Base-by-base conservation (phyloP, 2,113 vertebrate genomes). In the Eretmochelys imbricata region DNA sequence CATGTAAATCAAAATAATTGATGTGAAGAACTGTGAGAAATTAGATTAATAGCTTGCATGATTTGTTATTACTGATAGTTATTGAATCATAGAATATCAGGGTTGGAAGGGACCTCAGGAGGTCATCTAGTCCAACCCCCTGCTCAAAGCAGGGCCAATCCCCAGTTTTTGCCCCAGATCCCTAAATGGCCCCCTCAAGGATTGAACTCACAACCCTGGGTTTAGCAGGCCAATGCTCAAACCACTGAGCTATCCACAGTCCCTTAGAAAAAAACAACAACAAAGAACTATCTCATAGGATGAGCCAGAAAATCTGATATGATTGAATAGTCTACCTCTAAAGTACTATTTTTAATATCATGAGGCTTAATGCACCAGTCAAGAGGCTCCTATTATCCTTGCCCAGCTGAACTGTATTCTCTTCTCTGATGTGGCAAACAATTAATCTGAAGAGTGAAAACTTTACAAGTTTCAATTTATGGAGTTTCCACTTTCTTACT, bases 61-160 rank as follows among this genome's bases (percentile, higher is more conserved):
- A 82, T 89, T 88, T 93, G 6, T 89, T 96, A 93, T 91, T 16
- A 75, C 86, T 94, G 29, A 62, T 82, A 35, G 38, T 92, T 82
- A n/a, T n/a, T n/a, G n/a, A n/a, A n/a, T n/a, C n/a, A n/a, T n/a
- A n/a, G n/a, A n/a, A n/a, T n/a, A n/a, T n/a, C n/a, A n/a, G n/a
- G n/a, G n/a, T n/a, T n/a, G n/a, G n/a, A n/a, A n/a, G n/a, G n/a
- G n/a, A n/a, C n/a, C n/a, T n/a, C n/a, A n/a, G n/a, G n/a, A n/a
- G n/a, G n/a, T n/a, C n/a, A n/a, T n/a, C n/a, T n/a, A n/a, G n/a
- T n/a, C n/a, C n/a, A n/a, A n/a, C n/a, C n/a, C n/a, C n/a, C n/a
- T n/a, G n/a, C n/a, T n/a, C n/a, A n/a, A n/a, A n/a, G n/a, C n/a
- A n/a, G n/a, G n/a, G n/a, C n/a, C n/a, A n/a, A n/a, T n/a, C n/a